Percentiles rank a stretch among this genome's conserved stretches.
These are phyloP conservation scores for Brachyalestes nurse DNA, from an alignment of 2,797 vertebrate genomes.

Conservation along the genomic window DNA sequence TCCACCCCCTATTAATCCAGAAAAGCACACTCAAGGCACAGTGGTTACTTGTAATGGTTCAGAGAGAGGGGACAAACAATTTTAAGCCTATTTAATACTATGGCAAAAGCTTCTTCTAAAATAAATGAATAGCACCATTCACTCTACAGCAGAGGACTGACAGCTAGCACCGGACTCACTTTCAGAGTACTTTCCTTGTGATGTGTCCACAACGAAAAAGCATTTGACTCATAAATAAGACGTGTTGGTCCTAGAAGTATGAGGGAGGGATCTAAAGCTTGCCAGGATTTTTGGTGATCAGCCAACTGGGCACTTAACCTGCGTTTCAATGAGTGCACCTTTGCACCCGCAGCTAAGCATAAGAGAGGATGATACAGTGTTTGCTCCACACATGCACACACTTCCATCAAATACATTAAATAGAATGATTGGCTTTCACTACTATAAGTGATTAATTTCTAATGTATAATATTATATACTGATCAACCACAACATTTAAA, in stretches of 20 bases:
- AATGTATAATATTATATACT: too few species aligned
- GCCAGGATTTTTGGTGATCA: background rate
- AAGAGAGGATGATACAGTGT: background rate
- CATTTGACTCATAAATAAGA: background rate
- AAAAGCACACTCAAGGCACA: background rate
- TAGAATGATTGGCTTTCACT: background rate
- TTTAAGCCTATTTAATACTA: background rate
- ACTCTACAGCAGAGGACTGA: background rate
- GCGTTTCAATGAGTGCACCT: background rate
- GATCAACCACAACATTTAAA: too few species aligned
- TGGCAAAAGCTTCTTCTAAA: background rate
- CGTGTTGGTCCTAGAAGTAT: background rate
- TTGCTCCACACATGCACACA: background rate
- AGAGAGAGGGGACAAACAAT: background rate
- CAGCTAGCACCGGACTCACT: background rate
- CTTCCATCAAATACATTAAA: background rate
- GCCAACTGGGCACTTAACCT: constrained; percentile 8
- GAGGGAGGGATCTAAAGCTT: background rate
- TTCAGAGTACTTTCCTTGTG: background rate
- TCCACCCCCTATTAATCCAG: background rate
- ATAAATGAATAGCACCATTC: background rate
- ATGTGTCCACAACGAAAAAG: background rate
- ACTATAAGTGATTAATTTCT: background rate
- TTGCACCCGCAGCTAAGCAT: background rate
- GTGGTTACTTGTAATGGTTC: background rate